phyloP scores from a whole-genome alignment of 2,797 vertebrate species.

The Galago senegalensis region DNA sequence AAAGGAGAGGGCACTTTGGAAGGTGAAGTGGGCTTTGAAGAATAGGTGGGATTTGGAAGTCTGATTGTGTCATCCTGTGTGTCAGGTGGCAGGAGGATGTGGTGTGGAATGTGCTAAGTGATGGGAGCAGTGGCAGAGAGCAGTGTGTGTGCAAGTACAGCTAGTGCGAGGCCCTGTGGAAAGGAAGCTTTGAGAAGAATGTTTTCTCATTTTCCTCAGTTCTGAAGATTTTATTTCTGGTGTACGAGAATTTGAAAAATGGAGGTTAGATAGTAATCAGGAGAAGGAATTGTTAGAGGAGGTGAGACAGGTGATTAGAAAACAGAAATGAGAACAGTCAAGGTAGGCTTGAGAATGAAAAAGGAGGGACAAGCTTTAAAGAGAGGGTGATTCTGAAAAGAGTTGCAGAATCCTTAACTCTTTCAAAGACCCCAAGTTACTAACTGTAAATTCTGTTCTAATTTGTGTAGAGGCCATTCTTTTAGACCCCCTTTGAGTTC shows the following conservation, averaged over 20 bases:
- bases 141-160: neutral
- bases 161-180: neutral
- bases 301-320: neutral
- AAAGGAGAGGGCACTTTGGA: slow-evolving; percentile 26
- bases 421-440: slow-evolving; percentile 9
- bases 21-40: neutral
- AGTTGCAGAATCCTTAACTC: neutral
- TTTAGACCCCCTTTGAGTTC: neutral
- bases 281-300: neutral
- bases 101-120: neutral
- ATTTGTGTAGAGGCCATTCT: neutral
- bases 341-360: neutral
- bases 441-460: neutral
- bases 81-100: neutral
- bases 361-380: neutral
- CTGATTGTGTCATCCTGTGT: neutral
- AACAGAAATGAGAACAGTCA: neutral
- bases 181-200: neutral
- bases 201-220: neutral
- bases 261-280: neutral
- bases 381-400: neutral
- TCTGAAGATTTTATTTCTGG: slow-evolving; percentile 1
- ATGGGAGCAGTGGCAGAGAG: neutral
- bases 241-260: slow-evolving; percentile 31
- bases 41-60: neutral